These are phyloP conservation scores for Centruroides sculpturatus DNA, from an alignment of 1,140 invertebrate genomes.

Conservation along the genomic window DNA sequence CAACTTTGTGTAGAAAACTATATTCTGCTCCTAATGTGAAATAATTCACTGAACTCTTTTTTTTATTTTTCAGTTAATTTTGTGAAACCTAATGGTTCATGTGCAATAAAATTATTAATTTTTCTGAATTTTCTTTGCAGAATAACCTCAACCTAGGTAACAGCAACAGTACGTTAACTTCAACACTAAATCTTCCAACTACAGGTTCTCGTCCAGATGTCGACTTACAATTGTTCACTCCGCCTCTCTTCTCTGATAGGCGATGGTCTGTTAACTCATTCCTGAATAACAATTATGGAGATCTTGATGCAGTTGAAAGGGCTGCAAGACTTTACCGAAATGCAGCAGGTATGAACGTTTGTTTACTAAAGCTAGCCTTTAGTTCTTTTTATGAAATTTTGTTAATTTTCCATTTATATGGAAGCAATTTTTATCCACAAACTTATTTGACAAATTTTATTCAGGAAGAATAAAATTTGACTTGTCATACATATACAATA, in stretches of 20 bases:
- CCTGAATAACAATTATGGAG: constrained; percentile 19
- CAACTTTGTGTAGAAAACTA: too few relatives aligned
- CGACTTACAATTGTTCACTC: constrained; percentile 15
- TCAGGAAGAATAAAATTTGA: too few relatives aligned
- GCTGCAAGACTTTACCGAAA: constrained; percentile 56
- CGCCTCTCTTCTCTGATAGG: constrained; percentile 16
- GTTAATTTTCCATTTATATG: neutral
- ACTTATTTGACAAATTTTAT: too few relatives aligned
- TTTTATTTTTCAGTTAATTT: too few relatives aligned
- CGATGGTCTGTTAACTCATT: constrained; percentile 20
- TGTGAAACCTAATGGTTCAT: too few relatives aligned
- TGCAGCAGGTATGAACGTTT: constrained; percentile 43
- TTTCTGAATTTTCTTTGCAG: constrained; percentile 11
- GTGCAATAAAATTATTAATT: too few relatives aligned
- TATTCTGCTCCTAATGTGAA: too few relatives aligned
- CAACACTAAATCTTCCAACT: neutral
- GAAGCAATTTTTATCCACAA: too few relatives aligned
- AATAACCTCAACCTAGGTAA: constrained; percentile 22
- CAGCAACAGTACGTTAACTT: constrained; percentile 13
- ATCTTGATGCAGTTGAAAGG: constrained; percentile 46
- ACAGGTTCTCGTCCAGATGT: constrained; percentile 1
- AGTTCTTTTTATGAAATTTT: neutral
- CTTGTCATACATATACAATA: too few relatives aligned
- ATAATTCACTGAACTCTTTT: too few relatives aligned
- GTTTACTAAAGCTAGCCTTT: neutral